These are phyloP conservation scores for Xerus rutilus DNA, from an alignment of 2,797 vertebrate species.

Conservation along the genomic window DNA sequence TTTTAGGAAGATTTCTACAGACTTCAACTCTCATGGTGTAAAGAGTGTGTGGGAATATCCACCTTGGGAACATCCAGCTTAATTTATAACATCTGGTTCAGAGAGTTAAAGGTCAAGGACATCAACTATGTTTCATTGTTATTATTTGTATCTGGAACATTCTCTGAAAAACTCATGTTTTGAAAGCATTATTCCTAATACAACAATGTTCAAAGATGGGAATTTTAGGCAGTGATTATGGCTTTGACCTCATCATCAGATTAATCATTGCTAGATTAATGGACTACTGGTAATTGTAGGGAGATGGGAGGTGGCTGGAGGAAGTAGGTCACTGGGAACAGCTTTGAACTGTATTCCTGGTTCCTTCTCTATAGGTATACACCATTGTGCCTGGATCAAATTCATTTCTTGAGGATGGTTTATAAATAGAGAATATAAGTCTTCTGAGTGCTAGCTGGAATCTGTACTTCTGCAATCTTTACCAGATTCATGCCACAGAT, in stretches of 20 bases:
- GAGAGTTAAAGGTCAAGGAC: not conserved
- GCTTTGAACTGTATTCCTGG: too few relatives aligned
- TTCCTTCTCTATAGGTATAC: not conserved
- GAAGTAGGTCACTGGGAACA: too few relatives aligned
- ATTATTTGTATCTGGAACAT: too few relatives aligned
- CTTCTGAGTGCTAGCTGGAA: not conserved
- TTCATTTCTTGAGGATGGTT: not conserved
- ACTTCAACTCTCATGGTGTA: not conserved
- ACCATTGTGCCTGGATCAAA: not conserved
- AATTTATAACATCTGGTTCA: not conserved
- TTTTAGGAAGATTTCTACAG: not conserved
- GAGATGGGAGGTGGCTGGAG: too few relatives aligned
- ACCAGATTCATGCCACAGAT: not conserved
- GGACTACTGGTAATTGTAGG: too few relatives aligned
- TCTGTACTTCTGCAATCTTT: not conserved
- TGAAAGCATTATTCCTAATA: too few relatives aligned
- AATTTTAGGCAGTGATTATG: too few relatives aligned
- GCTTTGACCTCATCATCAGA: too few relatives aligned
- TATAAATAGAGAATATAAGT: conserved; percentile 37
- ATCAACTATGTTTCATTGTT: not conserved
- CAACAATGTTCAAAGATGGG: too few relatives aligned
- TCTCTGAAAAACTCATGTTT: too few relatives aligned
- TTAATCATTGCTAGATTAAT: too few relatives aligned
- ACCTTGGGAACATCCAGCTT: not conserved
- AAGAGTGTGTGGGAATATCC: not conserved